Evolutionary conservation across 2,113 vertebrate genomes (phyloP).

Genomic region (Proteles cristata): DNA sequence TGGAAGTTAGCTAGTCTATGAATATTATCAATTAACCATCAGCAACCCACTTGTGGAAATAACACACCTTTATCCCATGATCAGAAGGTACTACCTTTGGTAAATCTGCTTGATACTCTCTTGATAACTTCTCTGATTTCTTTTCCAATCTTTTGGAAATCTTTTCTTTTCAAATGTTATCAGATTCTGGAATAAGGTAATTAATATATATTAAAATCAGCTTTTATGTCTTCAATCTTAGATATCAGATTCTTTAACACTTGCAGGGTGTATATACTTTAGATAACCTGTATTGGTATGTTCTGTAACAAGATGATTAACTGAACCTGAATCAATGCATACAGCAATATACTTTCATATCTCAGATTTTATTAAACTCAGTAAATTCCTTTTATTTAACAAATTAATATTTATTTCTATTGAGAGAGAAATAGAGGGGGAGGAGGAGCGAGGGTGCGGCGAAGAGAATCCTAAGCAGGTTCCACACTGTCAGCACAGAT

Average conservation of each 20-base stretch:
- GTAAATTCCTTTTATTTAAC: neutral
- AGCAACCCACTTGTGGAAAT: neutral
- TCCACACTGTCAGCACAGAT: too few relatives aligned
- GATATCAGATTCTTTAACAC: neutral
- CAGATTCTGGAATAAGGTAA: constrained; percentile 14
- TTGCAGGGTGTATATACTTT: neutral
- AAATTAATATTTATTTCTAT: too few relatives aligned
- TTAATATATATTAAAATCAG: neutral
- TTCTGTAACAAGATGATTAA: neutral
- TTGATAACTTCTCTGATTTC: neutral
- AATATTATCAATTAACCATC: neutral
- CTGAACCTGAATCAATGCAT: neutral
- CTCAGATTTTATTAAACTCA: neutral
- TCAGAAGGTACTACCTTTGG: neutral
- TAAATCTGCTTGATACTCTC: neutral
- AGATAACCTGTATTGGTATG: neutral
- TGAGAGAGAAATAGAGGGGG: too few relatives aligned
- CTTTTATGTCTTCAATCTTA: neutral
- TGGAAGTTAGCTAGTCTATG: neutral
- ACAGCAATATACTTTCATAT: neutral
- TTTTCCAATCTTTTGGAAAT: too few relatives aligned
- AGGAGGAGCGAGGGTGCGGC: too few relatives aligned
- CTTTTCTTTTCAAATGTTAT: neutral
- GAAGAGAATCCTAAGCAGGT: too few relatives aligned
- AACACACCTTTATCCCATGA: neutral